Conservation (phyloP, 2,888 invertebrate species). For the Ephialtes manifestator region DNA sequence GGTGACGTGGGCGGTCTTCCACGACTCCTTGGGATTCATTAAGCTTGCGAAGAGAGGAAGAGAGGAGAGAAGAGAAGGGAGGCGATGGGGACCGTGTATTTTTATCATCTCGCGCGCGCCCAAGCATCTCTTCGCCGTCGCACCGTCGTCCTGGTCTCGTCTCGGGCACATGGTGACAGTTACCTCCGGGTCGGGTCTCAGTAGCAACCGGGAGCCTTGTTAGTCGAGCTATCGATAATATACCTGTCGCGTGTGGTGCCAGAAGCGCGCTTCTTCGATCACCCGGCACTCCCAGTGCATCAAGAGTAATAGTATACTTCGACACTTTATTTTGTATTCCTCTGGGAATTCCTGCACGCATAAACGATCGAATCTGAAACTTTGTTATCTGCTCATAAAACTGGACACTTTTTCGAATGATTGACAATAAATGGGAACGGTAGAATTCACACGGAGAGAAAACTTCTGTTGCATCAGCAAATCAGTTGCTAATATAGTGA, state of each 20-base stretch:
- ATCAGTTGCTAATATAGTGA: no score
- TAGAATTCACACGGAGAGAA: slow-evolving; percentile 25
- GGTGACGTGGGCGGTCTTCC: slow-evolving; percentile 80
- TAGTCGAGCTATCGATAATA: slow-evolving; percentile 71
- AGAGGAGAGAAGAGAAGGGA: slow-evolving; percentile 70
- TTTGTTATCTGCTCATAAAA: slow-evolving; percentile 40
- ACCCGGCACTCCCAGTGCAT: slow-evolving; percentile 37
- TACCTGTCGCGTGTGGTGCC: slow-evolving; percentile 68
- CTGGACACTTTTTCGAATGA: slow-evolving; percentile 12
- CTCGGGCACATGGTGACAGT: slow-evolving; percentile 75
- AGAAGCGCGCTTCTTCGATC: slow-evolving; percentile 54
- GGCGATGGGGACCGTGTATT: slow-evolving; percentile 78
- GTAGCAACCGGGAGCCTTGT: slow-evolving; percentile 73
- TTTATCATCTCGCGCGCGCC: slow-evolving; percentile 78
- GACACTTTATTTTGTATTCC: slow-evolving; percentile 47
- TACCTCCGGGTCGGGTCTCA: slow-evolving; percentile 75
- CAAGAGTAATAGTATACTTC: slow-evolving; percentile 50
- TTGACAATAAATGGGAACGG: slow-evolving; percentile 22
- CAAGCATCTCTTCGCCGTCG: slow-evolving; percentile 33
- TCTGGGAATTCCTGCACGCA: background rate
- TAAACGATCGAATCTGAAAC: slow-evolving; percentile 44
- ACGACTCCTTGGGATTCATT: slow-evolving; percentile 77
- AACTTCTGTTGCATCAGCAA: no score
- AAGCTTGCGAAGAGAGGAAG: slow-evolving; percentile 74
- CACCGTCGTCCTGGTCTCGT: slow-evolving; percentile 43